Base-by-base conservation (phyloP, 2,797 vertebrate genomes). In the Oophaga sylvatica region DNA sequence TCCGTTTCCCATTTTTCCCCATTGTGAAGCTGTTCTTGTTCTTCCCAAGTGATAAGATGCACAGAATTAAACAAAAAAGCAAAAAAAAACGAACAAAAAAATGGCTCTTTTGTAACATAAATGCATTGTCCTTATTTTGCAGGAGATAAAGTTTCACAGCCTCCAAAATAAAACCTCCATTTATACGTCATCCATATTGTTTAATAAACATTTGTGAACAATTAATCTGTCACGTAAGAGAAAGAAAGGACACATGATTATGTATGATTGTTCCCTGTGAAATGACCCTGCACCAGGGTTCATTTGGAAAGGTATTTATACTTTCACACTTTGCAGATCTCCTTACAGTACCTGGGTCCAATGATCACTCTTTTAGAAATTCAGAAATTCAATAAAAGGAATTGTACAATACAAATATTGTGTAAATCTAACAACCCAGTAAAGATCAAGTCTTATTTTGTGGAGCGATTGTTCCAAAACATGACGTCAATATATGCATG, bases 191-290 rank as follows among this genome's bases (percentile, higher is more conserved):
- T 65, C 63, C n/a, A 67, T 67, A 53, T 67, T 26, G 22, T 26
- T 77, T 53, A 81, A 81, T 81, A 81, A 81, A 67, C 80, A 81
- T 67, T 67, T 48, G 22, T 26, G 45, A 81, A 67, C 62, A 48
- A 67, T 41, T 41, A 41, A 41, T 29, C 12, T 65, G 65, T 48
- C 59, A 5, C 41, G 63, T 81, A 63, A 65, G 80, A 20, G 80
- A 67, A 67, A 59, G 19, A 71, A 11, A 57, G 67, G 67, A 65
- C 62, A 19, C 62, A 26, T 81, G 62, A 81, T 67, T 81, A 81
- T 81, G 60, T 35, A 81, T 65, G 41, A 81, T 67, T 81, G 80
- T 81, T 48, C 80, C 41, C 60, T 48, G 41, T n/a, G 29, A 62
- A 62, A 13, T 22, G 3, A 41, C 20, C 17, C 3, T 22, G 9